Conservation (phyloP, 1,140 invertebrate species). For the Caenorhabditis elegans region WBcel235 BX284602.5:10002501-10003000, state of each 20-base stretch:
- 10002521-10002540: conserved; percentile 5
- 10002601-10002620: conserved; percentile 31
- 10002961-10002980: conserved; percentile 4
- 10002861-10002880: not conserved
- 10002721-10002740: too few relatives aligned
- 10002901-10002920: conserved; percentile 8
- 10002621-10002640: too few relatives aligned
- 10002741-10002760: too few relatives aligned
- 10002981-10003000: not conserved
- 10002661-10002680: too few relatives aligned
- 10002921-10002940: conserved; percentile 21
- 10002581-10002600: conserved; percentile 32
- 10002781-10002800: too few relatives aligned
- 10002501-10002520: conserved; percentile 9
- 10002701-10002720: too few relatives aligned
- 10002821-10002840: not conserved
- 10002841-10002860: not conserved
- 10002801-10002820: conserved; percentile 25
- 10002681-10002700: too few relatives aligned
- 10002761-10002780: too few relatives aligned
- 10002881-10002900: not conserved
- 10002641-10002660: too few relatives aligned
- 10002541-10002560: conserved; percentile 32
- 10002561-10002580: not conserved
- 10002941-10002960: not conserved